Evolutionary conservation across 1,140 invertebrate genomes (phyloP).

Genomic region (Mercenaria mercenaria): DNA sequence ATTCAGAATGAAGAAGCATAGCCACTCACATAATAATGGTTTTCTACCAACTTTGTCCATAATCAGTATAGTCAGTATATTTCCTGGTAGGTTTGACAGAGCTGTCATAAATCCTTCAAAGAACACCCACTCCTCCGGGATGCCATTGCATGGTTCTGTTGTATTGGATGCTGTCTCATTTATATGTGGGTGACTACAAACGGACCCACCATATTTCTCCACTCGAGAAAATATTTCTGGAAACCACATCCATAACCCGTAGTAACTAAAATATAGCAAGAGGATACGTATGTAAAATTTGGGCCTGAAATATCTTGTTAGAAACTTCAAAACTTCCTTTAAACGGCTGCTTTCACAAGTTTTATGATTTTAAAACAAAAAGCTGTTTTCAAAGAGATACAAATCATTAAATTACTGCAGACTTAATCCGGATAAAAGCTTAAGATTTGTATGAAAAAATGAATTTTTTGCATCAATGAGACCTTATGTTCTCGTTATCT

Average conservation of each 20-base stretch:
- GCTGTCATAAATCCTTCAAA: constrained; percentile 83
- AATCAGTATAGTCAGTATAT: constrained; percentile 86
- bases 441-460: too few species aligned
- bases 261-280: constrained; percentile 86
- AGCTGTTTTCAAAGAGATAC: too few species aligned
- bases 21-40: constrained; percentile 86
- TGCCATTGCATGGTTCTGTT: constrained; percentile 41
- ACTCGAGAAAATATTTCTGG: constrained; percentile 87
- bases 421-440: too few species aligned
- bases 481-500: too few species aligned
- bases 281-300: too few species aligned
- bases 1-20: too few species aligned
- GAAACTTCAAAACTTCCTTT: not conserved
- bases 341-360: not conserved
- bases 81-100: constrained; percentile 86
- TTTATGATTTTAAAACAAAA: too few species aligned
- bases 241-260: constrained; percentile 88
- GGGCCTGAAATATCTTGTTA: not conserved
- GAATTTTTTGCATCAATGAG: too few species aligned
- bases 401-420: too few species aligned
- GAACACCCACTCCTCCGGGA: constrained; percentile 77
- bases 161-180: constrained; percentile 63
- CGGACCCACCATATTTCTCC: constrained; percentile 84
- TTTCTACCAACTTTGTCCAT: constrained; percentile 87
- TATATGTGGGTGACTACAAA: constrained; percentile 76